These are phyloP conservation scores for Damaliscus lunatus DNA, from an alignment of 2,113 vertebrate species.

Conservation along the genomic window DNA sequence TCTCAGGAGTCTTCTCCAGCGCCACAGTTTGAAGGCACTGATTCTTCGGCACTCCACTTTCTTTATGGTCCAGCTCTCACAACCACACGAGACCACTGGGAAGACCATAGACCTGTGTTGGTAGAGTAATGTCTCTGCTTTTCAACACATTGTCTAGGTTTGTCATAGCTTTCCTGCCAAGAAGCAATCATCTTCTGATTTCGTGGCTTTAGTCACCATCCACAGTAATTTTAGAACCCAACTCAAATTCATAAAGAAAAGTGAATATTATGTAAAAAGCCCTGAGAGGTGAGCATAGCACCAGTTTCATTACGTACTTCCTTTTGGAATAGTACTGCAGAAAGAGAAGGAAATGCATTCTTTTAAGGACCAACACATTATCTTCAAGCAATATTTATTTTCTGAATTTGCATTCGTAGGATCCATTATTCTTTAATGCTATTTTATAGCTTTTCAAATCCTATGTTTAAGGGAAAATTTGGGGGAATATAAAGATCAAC, in stretches of 20 bases:
- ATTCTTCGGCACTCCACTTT: rapidly evolving
- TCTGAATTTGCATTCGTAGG: not conserved
- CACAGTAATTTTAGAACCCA: not conserved
- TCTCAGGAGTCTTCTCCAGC: not conserved
- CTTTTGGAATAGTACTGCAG: not conserved
- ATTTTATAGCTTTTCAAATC: not conserved
- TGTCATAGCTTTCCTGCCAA: not conserved
- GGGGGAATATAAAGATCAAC: not conserved
- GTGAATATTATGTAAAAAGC: not conserved
- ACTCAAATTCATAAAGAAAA: not conserved
- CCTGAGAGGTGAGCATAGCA: not conserved
- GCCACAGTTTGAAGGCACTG: not conserved
- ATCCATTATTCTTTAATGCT: not conserved
- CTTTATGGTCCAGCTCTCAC: not conserved
- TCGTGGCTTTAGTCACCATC: not conserved
- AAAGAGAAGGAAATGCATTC: not conserved
- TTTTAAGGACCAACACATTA: not conserved
- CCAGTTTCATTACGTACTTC: not conserved
- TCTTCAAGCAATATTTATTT: not conserved
- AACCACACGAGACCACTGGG: not conserved
- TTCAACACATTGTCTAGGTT: not conserved
- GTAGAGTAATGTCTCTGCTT: not conserved
- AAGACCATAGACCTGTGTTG: not conserved
- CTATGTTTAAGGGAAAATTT: not conserved
- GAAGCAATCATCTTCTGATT: not conserved